Evolutionary conservation across 2,888 invertebrate species (phyloP), one percentile per base, ranked within the genome.

Genomic region (Arenicola marina): DNA sequence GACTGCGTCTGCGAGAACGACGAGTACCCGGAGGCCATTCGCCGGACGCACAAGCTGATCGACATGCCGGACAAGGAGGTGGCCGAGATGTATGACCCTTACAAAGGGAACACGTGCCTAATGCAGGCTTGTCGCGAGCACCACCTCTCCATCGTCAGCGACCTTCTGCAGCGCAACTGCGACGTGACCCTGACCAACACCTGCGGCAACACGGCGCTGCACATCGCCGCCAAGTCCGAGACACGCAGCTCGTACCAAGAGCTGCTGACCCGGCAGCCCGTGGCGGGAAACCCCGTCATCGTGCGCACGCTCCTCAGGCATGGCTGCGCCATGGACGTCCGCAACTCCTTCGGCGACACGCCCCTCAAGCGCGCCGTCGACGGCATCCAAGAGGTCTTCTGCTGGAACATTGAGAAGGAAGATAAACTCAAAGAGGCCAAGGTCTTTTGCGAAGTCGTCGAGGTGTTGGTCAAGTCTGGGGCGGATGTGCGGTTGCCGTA

Each of bases 41-140:
- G 43, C 15, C 58, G 45, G 31, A 21, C 58, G 1, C 33, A 51
- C n/a, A 38, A 62, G 11, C 26, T n/a, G 45, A 21, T 51, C 4
- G 26, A 24, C 1, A 18, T 63, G 15, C 15, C 38, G 7, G 48
- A 55, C 15, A 18, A n/a, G 3, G 56, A 61, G 32, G 7, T 28
- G 7, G 46, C 58, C 15, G 61, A 61, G 51, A 57, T 59, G 56
- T 31, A 38, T 34, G 63, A 63, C 28, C 61, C 63, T 18, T 62
- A 26, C 45, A 15, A 24, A 18, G 63, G 63, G 15, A 63, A 63
- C 45, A 48, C 21, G 4, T 38, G 61, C 7, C 43, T 63, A 4
- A 38, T 63, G 2, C 63, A 63, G 45, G 61, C 61, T 15, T 55
- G 55, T 38, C 21, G 63, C 4, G 56, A 55, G n/a, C 60, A 62